Evolutionary conservation across 1,140 invertebrate genomes (phyloP).

Genomic region (Drosophila oshimai): DNA sequence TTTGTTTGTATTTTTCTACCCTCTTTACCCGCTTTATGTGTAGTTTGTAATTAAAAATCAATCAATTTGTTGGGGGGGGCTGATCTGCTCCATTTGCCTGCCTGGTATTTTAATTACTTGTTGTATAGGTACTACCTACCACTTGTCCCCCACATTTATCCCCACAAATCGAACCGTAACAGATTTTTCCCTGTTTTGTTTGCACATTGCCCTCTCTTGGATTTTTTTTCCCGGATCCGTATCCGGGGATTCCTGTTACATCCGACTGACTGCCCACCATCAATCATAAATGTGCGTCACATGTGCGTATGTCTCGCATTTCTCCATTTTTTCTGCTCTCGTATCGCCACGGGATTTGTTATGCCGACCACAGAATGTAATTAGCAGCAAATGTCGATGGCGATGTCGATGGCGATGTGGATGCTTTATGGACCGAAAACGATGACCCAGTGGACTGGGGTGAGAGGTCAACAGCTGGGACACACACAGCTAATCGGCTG

Average conservation of each 20-base stretch:
- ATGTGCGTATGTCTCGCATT: conserved; percentile 49
- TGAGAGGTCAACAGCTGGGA: conserved; percentile 17
- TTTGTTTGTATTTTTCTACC: neutral
- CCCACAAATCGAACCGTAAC: conserved; percentile 2
- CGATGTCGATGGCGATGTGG: too few relatives aligned
- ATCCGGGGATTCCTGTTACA: conserved; percentile 7
- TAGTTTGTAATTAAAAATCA: conserved; percentile 81
- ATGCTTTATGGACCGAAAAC: conserved; percentile 36
- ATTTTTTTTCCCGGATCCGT: neutral
- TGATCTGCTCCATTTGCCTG: conserved; percentile 60
- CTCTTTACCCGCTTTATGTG: conserved; percentile 38
- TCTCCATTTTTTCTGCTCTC: neutral
- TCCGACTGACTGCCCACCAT: conserved; percentile 36
- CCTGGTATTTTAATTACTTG: conserved; percentile 80
- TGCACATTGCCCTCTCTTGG: conserved; percentile 4
- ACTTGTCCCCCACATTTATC: too few relatives aligned
- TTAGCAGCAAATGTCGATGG: conserved; percentile 78
- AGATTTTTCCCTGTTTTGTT: conserved; percentile 24
- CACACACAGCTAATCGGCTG: neutral
- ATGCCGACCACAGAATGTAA: conserved; percentile 78
- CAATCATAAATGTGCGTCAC: conserved; percentile 68
- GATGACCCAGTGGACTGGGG: conserved; percentile 1
- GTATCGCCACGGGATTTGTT: conserved; percentile 60
- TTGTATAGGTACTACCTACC: too few relatives aligned
- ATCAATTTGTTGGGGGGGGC: conserved; percentile 68